Conservation (phyloP, 2,797 vertebrate genomes). For the Salmo trutta region DNA sequence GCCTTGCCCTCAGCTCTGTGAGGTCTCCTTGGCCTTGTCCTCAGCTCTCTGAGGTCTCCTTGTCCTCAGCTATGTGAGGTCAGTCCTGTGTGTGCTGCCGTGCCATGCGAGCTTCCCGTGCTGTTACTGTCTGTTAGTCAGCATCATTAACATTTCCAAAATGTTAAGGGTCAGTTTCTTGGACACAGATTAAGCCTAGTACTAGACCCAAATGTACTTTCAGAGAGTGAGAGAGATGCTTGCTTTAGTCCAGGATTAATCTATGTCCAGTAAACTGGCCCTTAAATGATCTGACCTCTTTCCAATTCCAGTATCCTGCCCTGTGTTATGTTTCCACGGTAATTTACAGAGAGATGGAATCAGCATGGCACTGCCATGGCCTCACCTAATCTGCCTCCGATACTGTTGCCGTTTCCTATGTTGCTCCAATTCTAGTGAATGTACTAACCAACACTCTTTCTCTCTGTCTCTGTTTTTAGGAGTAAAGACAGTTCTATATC, state of each 20-base stretch:
- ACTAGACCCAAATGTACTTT: neutral
- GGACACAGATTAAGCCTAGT: neutral
- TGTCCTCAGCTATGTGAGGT: neutral
- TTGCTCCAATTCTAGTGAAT: neutral
- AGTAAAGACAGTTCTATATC: conserved; percentile 72
- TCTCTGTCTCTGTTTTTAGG: conserved; percentile 65
- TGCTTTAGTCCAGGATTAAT: neutral
- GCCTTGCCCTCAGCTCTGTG: too few relatives aligned
- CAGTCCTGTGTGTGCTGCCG: neutral
- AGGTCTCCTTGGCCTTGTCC: too few relatives aligned
- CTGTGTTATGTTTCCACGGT: neutral
- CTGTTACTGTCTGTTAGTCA: conserved; percentile 36
- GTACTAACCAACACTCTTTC: conserved; percentile 14
- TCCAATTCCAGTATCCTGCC: too few relatives aligned
- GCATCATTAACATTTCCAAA: conserved; percentile 11
- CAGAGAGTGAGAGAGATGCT: too few relatives aligned
- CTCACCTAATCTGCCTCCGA: too few relatives aligned
- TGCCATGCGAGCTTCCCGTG: neutral
- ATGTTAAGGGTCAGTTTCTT: conserved; percentile 26
- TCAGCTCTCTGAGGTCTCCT: too few relatives aligned
- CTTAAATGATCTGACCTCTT: conserved; percentile 4
- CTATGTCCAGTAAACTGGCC: neutral
- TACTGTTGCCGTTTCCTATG: neutral
- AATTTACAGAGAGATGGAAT: neutral
- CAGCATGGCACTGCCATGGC: neutral